These are phyloP conservation scores for Lytechinus variegatus DNA, from an alignment of 35 echinoderm and acorn worm genomes.

Conservation along the genomic window DNA sequence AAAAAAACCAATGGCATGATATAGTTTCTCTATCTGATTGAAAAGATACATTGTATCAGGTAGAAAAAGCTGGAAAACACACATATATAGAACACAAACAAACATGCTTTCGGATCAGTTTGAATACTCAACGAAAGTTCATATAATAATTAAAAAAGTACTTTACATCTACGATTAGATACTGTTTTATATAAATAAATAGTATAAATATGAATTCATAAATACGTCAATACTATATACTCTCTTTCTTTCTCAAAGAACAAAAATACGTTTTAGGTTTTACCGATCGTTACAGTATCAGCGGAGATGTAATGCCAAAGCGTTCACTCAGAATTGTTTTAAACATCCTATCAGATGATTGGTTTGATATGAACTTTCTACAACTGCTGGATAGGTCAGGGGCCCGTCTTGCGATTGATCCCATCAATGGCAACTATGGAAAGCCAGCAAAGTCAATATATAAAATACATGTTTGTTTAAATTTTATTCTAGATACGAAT, in stretches of 20 bases:
- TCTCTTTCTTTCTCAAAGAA: background rate
- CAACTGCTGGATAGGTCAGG: too few species aligned
- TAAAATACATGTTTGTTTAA: too few species aligned
- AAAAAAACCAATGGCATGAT: background rate
- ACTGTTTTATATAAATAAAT: constrained; percentile 12
- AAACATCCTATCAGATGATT: too few species aligned
- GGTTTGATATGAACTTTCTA: too few species aligned
- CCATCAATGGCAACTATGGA: too few species aligned
- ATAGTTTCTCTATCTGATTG: background rate
- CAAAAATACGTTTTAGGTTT: too few species aligned
- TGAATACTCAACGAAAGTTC: background rate
- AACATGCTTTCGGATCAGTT: background rate
- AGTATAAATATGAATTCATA: background rate
- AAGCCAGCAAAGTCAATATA: too few species aligned
- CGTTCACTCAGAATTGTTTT: too few species aligned
- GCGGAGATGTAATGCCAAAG: too few species aligned
- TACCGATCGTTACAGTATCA: too few species aligned
- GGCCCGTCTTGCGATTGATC: too few species aligned
- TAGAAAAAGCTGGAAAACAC: background rate
- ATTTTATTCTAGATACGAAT: too few species aligned
- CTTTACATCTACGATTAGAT: background rate
- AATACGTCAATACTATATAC: constrained; percentile 5
- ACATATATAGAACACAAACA: background rate
- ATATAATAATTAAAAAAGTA: background rate
- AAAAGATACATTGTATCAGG: background rate